Evolutionary conservation across 2,797 vertebrate genomes (phyloP), one percentile per base, ranked within the genome.

Genomic region (Emydoidea blandingii): DNA sequence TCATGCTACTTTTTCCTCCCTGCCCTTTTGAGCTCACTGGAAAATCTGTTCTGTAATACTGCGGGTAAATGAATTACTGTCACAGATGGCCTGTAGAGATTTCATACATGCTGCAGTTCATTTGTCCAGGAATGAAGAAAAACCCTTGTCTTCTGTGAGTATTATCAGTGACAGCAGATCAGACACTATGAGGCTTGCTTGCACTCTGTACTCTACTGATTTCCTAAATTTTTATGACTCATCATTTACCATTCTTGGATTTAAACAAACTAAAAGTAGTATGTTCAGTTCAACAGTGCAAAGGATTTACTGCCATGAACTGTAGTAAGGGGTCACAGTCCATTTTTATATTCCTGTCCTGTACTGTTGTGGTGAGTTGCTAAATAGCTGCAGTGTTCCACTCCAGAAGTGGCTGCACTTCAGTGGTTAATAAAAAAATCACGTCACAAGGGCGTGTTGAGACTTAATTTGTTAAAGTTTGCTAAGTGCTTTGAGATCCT

Each of bases 91-190:
- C 96, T 88, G 91, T 88, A 91, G 96, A 97, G 97, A 97, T 97
- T 98, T 96, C 92, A 96, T 97, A 94, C 74, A 93, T 44, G 90
- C 94, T 95, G 95, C 76, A 97, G 96, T 96, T 98, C 49, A 95
- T 78, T 95, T 93, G 86, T 96, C 88, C 76, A 84, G 81, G 82
- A 93, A 94, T 56, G 37, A 27, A 78, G 59, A 74, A 91, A 65
- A 81, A 41, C 81, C 89, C 92, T 91, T 31, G 8, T 94, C 91
- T 93, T 52, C 44, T 3, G 81, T 95, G 83, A 79, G 90, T 91
- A 96, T 98, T 97, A 97, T 95, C 95, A 94, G 95, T 95, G 96
- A 96, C 80, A 95, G 96, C 86, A 91, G 95, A 96, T 97, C 97
- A 97, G 97, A 97, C 96, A 37, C 79, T 82, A 54, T 95, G 93